Conservation (phyloP, 2,797 vertebrate genomes). For the Pelodytes ibericus region DNA sequence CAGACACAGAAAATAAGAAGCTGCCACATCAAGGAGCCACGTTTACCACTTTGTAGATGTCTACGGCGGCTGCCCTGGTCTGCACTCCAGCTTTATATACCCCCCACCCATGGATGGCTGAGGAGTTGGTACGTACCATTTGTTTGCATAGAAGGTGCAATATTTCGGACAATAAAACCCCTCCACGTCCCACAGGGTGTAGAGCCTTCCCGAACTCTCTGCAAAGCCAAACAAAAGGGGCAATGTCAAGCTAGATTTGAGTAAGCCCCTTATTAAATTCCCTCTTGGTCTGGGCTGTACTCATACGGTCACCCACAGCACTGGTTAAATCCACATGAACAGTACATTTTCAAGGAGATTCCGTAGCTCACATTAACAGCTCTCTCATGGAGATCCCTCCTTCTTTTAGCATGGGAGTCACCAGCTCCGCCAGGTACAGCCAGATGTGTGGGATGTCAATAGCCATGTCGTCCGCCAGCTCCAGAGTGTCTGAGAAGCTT, state of each 20-base stretch:
- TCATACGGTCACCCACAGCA: no score
- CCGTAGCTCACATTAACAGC: slow-evolving; percentile 82
- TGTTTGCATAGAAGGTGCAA: slow-evolving; percentile 99
- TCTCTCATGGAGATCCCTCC: slow-evolving; percentile 95
- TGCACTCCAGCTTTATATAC: no score
- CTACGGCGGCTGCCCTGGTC: no score
- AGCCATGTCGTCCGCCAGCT: slow-evolving; percentile 95
- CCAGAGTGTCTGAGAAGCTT: slow-evolving; percentile 90
- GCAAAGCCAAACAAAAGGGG: slow-evolving; percentile 61
- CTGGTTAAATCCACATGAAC: no score
- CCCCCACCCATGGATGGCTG: no score
- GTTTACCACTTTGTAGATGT: no score
- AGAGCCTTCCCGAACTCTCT: slow-evolving; percentile 98
- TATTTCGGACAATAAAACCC: slow-evolving; percentile 94
- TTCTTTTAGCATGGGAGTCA: slow-evolving; percentile 89
- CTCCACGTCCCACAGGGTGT: slow-evolving; percentile 95
- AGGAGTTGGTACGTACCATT: slow-evolving; percentile 86
- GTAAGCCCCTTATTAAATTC: no score
- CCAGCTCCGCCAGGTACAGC: slow-evolving; percentile 93
- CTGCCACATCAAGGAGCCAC: no score
- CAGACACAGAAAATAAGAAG: no score
- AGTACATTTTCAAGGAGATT: background rate
- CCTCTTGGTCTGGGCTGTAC: no score
- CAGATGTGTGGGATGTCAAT: slow-evolving; percentile 98
- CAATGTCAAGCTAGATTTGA: background rate